Conservation (phyloP, 2,888 invertebrate species). For the Ctena decussata region DNA sequence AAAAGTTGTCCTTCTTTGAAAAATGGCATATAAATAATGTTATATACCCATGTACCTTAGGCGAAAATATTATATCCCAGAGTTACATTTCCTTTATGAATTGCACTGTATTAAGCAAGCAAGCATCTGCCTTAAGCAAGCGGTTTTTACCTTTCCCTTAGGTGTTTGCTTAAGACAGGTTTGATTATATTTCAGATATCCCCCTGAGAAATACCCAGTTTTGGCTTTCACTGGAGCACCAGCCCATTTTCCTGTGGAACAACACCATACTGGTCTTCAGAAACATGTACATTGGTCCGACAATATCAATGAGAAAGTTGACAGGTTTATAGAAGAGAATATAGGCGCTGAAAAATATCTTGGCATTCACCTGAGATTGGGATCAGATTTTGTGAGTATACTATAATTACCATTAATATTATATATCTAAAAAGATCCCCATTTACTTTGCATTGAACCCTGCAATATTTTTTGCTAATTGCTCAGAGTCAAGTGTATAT, state of each 20-base stretch:
- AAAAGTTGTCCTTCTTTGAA: no score
- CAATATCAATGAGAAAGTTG: conserved; percentile 74
- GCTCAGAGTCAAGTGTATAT: no score
- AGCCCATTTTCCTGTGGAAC: conserved; percentile 84
- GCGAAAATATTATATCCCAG: not conserved
- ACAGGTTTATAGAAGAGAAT: conserved; percentile 78
- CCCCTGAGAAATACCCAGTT: conserved; percentile 82
- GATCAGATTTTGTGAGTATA: conserved; percentile 94
- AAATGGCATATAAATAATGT: no score
- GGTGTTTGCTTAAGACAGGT: no score
- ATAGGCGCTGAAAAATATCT: conserved; percentile 89
- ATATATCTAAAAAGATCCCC: no score
- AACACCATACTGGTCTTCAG: conserved; percentile 79
- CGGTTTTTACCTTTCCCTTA: no score
- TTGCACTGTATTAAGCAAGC: no score
- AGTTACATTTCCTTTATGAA: no score
- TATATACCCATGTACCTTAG: not conserved
- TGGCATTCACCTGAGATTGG: conserved; percentile 98
- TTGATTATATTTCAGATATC: conserved; percentile 79
- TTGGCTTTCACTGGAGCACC: conserved; percentile 86
- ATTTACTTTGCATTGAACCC: no score
- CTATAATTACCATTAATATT: no score
- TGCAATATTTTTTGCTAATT: no score
- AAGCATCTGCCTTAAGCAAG: no score
- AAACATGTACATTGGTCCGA: conserved; percentile 84